Conservation (phyloP, 2,797 vertebrate genomes). For the Holocentrus rufus region DNA sequence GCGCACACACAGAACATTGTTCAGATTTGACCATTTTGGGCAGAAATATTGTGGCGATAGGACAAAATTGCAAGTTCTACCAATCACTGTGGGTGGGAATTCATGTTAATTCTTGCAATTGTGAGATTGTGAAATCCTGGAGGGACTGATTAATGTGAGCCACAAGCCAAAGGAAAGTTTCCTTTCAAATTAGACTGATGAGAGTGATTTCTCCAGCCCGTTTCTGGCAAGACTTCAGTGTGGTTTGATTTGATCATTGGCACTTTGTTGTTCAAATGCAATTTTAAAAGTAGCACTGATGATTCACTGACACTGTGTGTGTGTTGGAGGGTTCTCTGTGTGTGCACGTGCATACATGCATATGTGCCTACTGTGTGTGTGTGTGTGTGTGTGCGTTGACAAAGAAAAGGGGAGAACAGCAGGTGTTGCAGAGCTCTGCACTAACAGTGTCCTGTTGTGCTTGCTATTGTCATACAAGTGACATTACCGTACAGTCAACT, state of each 20-base stretch:
- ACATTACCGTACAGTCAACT: constrained; percentile 7
- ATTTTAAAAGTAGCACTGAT: neutral
- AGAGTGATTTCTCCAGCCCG: too few relatives aligned
- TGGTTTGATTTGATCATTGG: neutral
- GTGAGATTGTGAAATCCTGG: too few relatives aligned
- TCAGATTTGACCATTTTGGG: too few relatives aligned
- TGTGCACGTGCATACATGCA: neutral
- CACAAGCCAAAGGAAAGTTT: too few relatives aligned
- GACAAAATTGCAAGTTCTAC: too few relatives aligned
- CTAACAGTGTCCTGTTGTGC: constrained; percentile 33
- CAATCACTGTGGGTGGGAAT: too few relatives aligned
- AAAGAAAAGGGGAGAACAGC: neutral
- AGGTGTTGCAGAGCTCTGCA: constrained; percentile 13
- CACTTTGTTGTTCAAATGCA: neutral
- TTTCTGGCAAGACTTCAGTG: too few relatives aligned
- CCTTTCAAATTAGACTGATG: too few relatives aligned
- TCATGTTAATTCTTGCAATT: too few relatives aligned
- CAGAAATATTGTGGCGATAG: too few relatives aligned
- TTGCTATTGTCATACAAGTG: constrained; percentile 40
- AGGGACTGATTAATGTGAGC: too few relatives aligned
- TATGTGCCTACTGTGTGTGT: neutral
- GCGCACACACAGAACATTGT: too few relatives aligned
- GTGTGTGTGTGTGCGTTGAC: constrained; percentile 2
- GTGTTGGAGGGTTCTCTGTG: neutral
- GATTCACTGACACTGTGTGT: neutral